Evolutionary conservation across 2,888 invertebrate genomes (phyloP).

Genomic region (Macaria notata): DNA sequence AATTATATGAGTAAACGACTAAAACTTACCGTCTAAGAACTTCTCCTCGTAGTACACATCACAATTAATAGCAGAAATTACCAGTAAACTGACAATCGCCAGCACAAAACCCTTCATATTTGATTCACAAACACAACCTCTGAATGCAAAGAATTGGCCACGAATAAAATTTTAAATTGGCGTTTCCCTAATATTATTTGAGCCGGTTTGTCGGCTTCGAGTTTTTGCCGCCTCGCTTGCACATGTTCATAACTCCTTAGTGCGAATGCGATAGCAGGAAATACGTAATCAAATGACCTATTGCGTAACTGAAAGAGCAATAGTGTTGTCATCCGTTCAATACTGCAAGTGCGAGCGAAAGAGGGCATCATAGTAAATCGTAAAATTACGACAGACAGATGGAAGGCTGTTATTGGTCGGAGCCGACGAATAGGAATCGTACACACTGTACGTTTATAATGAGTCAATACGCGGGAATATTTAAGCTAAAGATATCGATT

Average conservation of each 20-base stretch:
- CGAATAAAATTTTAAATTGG: constrained; percentile 75
- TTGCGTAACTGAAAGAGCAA: constrained; percentile 60
- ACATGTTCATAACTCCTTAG: constrained; percentile 29
- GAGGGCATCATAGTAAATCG: constrained; percentile 47
- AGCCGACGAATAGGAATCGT: constrained; percentile 70
- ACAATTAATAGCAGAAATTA: constrained; percentile 83
- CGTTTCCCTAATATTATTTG: constrained; percentile 71
- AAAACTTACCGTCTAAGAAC: constrained; percentile 89
- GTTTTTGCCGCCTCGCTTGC: constrained; percentile 47
- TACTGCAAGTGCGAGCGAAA: constrained; percentile 52
- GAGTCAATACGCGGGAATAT: constrained; percentile 50
- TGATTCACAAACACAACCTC: constrained; percentile 64
- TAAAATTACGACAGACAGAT: constrained; percentile 84
- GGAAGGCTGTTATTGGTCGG: constrained; percentile 84
- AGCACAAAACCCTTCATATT: constrained; percentile 81
- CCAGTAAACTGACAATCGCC: constrained; percentile 82
- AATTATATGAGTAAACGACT: constrained; percentile 1
- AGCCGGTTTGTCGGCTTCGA: constrained; percentile 50
- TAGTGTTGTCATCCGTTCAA: constrained; percentile 28
- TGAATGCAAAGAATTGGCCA: constrained; percentile 68
- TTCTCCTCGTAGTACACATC: constrained; percentile 91
- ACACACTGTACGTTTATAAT: constrained; percentile 64
- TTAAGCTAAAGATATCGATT: constrained; percentile 34
- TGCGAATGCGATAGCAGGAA: constrained; percentile 49
- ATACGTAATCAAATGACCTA: constrained; percentile 49